Evolutionary conservation across 2,113 vertebrate genomes (phyloP).

Genomic region (Pelecanoides urinatrix): DNA sequence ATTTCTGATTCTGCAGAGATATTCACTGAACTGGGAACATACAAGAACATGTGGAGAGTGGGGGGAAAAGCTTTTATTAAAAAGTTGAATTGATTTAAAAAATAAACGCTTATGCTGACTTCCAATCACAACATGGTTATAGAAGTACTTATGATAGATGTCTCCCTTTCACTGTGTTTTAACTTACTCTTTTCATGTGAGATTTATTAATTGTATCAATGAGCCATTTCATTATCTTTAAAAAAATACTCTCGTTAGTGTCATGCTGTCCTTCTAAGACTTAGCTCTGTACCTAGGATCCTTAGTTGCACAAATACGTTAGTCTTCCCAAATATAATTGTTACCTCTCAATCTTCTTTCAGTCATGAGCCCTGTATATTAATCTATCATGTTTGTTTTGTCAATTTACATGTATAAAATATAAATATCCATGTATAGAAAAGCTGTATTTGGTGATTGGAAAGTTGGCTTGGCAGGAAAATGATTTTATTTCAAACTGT

Average conservation of each 20-base stretch:
- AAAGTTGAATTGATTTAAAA: constrained; percentile 1
- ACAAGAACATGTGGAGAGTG: background rate
- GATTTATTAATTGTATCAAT: background rate
- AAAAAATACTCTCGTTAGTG: background rate
- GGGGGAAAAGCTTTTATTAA: background rate
- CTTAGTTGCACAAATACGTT: background rate
- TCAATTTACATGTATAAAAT: background rate
- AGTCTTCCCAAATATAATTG: background rate
- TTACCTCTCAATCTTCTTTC: background rate
- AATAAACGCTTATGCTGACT: background rate
- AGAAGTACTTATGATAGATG: background rate
- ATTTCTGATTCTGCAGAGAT: constrained; percentile 36
- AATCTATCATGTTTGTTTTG: background rate
- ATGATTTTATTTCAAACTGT: background rate
- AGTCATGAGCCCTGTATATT: background rate
- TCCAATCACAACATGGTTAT: background rate
- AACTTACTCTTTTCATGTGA: background rate
- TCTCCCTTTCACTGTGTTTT: background rate
- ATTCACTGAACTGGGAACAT: constrained; percentile 23
- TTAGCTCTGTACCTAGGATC: background rate
- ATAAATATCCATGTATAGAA: background rate
- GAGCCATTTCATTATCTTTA: background rate
- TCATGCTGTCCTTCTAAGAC: background rate
- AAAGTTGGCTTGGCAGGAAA: background rate
- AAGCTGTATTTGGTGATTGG: background rate